Base-by-base conservation (phyloP, 23 tunicate species). In the Ascidia mentula region DNA sequence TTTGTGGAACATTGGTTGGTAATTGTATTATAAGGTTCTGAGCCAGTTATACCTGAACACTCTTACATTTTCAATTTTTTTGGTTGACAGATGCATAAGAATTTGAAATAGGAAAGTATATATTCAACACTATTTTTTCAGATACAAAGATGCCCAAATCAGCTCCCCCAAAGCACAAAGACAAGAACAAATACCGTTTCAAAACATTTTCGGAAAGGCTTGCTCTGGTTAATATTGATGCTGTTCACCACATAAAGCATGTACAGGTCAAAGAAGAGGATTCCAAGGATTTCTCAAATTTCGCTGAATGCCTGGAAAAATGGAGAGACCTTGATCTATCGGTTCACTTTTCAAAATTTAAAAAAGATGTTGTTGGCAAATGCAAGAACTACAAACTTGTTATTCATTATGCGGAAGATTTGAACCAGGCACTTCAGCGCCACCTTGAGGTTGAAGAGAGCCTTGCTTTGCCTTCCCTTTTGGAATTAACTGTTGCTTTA, bases 301-400 rank as follows among this genome's bases (percentile, higher is more conserved):
- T 93, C 59, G 31, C 53, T 0, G 89, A 81, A 40, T 75, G 79
- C 34, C 59, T 93, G 76, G 46, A 38, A 33, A 93, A 93, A 84
- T 93, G 98, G 98, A 80, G 78, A 38, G 86, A 82, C 35, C 75
- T 89, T 18, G 98, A 93, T 42, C 28, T 80, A n/a, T 84, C 90
- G 36, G 69, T 71, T 15, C 84, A 80, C 18, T 88, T 88, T 65
- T 59, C 37, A 0, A 33, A 75, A 0, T 93, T 88, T 69, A 53
- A 40, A 13, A 60, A 60, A 33, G 78, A 87, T 40, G 72, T 93
- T 72, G 26, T 34, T 22, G 36, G 40, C 26, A 88, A 88, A 73
- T 38, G 79, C 31, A 74, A 79, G 40, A 88, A 75, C 38, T 88
- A 80, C 77, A 88, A 84, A 60, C 80, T 93, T 89, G 83, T 93